Base-by-base conservation (phyloP, 92 coral and sea anemone genomes). In the Zoanthus sansibaricus region DNA sequence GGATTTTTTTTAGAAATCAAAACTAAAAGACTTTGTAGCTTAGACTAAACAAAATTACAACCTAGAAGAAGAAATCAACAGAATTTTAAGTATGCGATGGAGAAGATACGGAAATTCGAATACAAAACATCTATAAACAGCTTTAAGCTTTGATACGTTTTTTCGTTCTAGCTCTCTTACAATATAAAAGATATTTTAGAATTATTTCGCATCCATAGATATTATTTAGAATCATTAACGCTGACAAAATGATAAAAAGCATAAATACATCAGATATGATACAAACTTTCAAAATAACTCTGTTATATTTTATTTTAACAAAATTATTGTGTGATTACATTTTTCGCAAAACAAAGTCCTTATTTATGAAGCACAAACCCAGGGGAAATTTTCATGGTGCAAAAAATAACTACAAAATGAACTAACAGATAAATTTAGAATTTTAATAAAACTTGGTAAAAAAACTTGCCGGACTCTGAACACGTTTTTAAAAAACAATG, bases 41-140 rank as follows among this genome's bases (percentile, higher is more conserved):
- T 31, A 32, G 33, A 69, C 9, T 69, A 5, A 31, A 11, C 42
- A 31, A 44, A n/a, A 11, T 31, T 18, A 33, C 13, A 25, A 59
- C 33, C 46, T 62, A 71, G 42, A 80, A 66, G 66, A 7, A 33
- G 45, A 66, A 80, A 64, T 80, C 37, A 66, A 33, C 85, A 80
- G 75, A 80, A 80, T 80, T 25, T 20, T 64, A 80, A 47, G 21
- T 20, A 80, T 20, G 75, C 45, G 75, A 66, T 80, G 20, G 58
- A 78, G 66, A 80, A 7, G 73, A 62, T 79, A 64, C 18, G 33
- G 59, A 6, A 17, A 47, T 32, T 2, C 13, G 9, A 78, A 25
- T 3, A 33, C 54, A 2, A 32, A 32, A 55, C 83, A 1, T 33
- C 3, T 59, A 6, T 37, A 52, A 55, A 6, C 3, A 16, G 21